Base-by-base conservation (phyloP, 2,797 vertebrate species). In the Pitangus sulphuratus region DNA sequence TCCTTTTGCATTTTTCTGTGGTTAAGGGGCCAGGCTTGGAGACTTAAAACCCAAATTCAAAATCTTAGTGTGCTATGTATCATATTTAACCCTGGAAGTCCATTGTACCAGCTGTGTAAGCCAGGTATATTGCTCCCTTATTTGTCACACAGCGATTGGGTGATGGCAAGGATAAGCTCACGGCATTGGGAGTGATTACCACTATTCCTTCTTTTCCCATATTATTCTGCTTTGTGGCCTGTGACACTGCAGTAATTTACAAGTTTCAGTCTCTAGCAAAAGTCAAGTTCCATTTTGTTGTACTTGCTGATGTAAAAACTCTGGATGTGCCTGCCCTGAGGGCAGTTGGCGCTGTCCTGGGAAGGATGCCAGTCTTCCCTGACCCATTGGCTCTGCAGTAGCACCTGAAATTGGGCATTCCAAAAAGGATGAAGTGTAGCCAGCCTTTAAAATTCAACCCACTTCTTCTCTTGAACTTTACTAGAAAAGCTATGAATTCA, bases 401-500 rank as follows among this genome's bases (percentile, higher is more conserved):
- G 14, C 48, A 44, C 30, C 47, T 74, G 48, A 83, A 90, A 53
- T 1, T 26, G 25, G 40, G 30, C 57, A 45, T 77, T 57, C 14
- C 56, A 53, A 35, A 57, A 10, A 70, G 53, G 16, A 31, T 16
- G 1, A 22, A 71, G 11, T 2, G 0, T 37, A 61, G 18, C 7
- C 19, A 90, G 48, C 26, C 31, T 84, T 86, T 78, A 80, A 88
- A 88, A 90, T 81, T 53, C 75, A 81, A 37, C 74, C 81, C 54
- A 18, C 9, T 68, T 57, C 47, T 60, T 84, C 35, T 69, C n/a
- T 61, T 81, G 69, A 48, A 72, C 81, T 95, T 84, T 3, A 61
- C 66, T 54, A 66, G 39, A 82, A 95, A 88, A 94, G 50, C 62
- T 69, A 58, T 45, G 84, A 54, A 81, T 76, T 53, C 18, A 1